phyloP scores from a whole-genome alignment of 2,113 vertebrate species.

The Hiodon alosoides region DNA sequence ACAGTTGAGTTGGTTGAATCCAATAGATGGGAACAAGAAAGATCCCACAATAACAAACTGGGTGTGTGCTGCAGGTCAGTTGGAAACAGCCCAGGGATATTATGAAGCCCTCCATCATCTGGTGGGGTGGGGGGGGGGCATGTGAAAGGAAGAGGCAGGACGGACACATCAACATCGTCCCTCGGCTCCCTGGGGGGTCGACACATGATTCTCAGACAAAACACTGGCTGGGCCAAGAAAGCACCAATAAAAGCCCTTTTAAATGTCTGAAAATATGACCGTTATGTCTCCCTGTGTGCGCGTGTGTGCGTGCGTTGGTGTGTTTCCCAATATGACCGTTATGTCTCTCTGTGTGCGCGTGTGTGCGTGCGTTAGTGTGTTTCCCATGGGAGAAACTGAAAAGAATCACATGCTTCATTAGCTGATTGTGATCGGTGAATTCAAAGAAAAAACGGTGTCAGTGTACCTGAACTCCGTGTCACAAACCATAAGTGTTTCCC shows the following conservation, averaged over 20 bases:
- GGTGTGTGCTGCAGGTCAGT: constrained; percentile 2
- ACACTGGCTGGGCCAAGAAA: constrained; percentile 63
- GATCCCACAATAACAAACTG: neutral
- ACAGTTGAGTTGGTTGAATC: neutral
- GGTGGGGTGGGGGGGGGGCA: constrained; percentile 2
- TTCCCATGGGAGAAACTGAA: constrained; percentile 47
- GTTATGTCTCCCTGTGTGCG: constrained; percentile 18
- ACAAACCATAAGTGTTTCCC: constrained; percentile 43
- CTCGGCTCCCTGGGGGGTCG: constrained; percentile 58
- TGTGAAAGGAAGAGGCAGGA: neutral
- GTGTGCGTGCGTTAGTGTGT: constrained; percentile 9
- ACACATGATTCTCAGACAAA: constrained; percentile 62
- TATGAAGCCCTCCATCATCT: constrained; percentile 28
- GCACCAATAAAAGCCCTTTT: constrained; percentile 63
- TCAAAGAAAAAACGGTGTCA: constrained; percentile 57
- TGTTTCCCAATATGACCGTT: constrained; percentile 44
- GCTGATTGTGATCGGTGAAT: constrained; percentile 59
- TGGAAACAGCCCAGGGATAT: constrained; percentile 27
- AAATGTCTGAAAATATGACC: constrained; percentile 53
- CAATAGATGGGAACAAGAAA: neutral
- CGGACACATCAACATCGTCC: neutral
- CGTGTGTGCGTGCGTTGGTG: neutral
- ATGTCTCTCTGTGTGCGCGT: constrained; percentile 21
- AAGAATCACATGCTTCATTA: constrained; percentile 38
- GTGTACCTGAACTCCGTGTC: constrained; percentile 47